Base-by-base conservation (phyloP, 2,888 invertebrate species). In the Erebia ligea region DNA sequence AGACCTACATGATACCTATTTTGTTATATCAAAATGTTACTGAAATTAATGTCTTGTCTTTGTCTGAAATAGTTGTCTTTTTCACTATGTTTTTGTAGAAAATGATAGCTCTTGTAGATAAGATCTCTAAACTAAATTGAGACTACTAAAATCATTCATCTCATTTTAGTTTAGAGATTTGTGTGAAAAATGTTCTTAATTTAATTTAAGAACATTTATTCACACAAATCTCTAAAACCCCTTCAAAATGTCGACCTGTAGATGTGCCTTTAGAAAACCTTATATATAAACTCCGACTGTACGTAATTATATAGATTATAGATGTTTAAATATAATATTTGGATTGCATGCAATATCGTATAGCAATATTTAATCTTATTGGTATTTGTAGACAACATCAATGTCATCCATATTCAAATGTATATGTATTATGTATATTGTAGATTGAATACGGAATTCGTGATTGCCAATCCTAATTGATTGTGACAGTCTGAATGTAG, bases 251-350 rank as follows among this genome's bases (percentile, higher is more conserved):
- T 57, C 25, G 63, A 71, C 67, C 67, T 56, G 73, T 71, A 73
- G 71, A 69, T 59, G 73, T 73, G 73, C 73, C 73, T 73, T 73
- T 69, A 67, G 54, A 59, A 42, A 13, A 42, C 50, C 56, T 54
- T 72, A 69, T 69, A 62, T 19, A 25, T 17, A 48, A 13, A 10
- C 6, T 5, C 21, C 52, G 19, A 54, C 19, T 19, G 54, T 54
- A 54, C 19, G 54, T 54, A 0, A 50, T 50, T 4, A 54, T 45
- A 34, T 34, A 34, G 34, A 34, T 6, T 34, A 50, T 50, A 50
- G n/a, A 50, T n/a, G 50, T 15, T 50, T 50, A n/a, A 10, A 17
- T 54, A 54, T 54, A 54, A 17, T 52, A 17, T 10, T 10, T 19
- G 19, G 19, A 54, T 17, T 54, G 10, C 10, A 17, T 9, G 52